Base-by-base conservation (phyloP, 1,140 invertebrate genomes). In the Zaprionus vittiger region DNA sequence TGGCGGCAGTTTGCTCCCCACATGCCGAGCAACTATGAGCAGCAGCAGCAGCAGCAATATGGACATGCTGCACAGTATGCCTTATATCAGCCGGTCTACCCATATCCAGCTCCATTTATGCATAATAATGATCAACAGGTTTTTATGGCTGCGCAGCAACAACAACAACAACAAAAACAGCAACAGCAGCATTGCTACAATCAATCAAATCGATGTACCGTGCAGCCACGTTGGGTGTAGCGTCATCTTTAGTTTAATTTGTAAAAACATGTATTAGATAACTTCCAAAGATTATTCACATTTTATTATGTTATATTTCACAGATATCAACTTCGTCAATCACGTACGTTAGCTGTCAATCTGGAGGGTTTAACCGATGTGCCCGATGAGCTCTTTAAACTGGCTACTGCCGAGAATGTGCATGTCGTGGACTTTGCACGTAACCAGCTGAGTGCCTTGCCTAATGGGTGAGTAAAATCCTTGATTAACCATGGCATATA, bases 371-470 rank as follows among this genome's bases (percentile, higher is more conserved):
- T 97, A 14, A 91, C 93, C 1, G 79, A 93, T 28, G 93, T 98
- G 24, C 96, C 97, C 9, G 94, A 95, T 15, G 93, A 96, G 54
- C 94, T 97, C 1, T 96, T 97, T 84, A 92, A 95, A 49, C 93
- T 96, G 59, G 97, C 97, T 14, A 93, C 93, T 11, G 94, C 95
- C 64, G 96, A 96, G 15, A 95, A 95, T 77, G 96, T 98, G 2
- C 95, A 95, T 54, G 95, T 94, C 44, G 94, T 98, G 24, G 97
- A 98, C 93, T 93, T 98, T 44, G 96, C 96, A 63, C 96, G 96
- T 93, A 98, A 98, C 93, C 95, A 94, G 80, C 93, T 98, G 0
- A 93, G 93, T 6, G 84, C 93, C 7, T 79, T 98, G 68, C 97
- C 97, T 7, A 77, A 92, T n/a, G 95, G 95, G 96, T 97, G 93